phyloP scores from a whole-genome alignment of 1,140 invertebrate species.

The Bombyx mori region ASM3026992v2 NC_085118.1:15602501-15603000 shows the following conservation, averaged over 20 bases:
- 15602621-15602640: conserved; percentile 34
- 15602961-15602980: too few species aligned
- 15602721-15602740: conserved; percentile 61
- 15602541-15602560: conserved; percentile 64
- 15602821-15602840: too few species aligned
- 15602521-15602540: conserved; percentile 66
- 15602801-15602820: too few species aligned
- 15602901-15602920: too few species aligned
- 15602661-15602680: conserved; percentile 66
- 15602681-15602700: conserved; percentile 26
- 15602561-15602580: conserved; percentile 43
- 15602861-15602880: too few species aligned
- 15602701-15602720: conserved; percentile 67
- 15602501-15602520: conserved; percentile 43
- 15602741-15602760: conserved; percentile 55
- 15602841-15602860: too few species aligned
- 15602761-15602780: conserved; percentile 8
- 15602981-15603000: too few species aligned
- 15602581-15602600: conserved; percentile 29
- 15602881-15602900: too few species aligned
- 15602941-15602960: too few species aligned
- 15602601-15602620: conserved; percentile 14
- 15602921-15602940: too few species aligned
- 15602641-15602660: conserved; percentile 54
- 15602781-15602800: too few species aligned